Evolutionary conservation across 2,797 vertebrate species (phyloP), one percentile per base, ranked within the genome.

Genomic region (Agapornis canus): DNA sequence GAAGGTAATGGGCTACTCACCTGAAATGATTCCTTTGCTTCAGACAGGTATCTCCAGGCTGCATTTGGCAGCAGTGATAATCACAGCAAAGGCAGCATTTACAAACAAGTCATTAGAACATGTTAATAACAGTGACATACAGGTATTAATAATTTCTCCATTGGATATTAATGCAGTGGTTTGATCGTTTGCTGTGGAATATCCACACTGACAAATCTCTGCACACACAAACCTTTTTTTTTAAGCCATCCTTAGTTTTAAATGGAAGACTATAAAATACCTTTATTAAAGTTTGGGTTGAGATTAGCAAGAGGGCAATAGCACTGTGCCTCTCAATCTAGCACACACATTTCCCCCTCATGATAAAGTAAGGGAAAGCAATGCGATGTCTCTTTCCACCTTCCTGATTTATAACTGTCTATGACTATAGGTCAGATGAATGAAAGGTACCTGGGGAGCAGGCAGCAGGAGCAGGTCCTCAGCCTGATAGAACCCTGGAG

Each of bases 341-440:
- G 12, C 4, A 3, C 73, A 48, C 83, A 51, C 86, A 47, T 68
- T 85, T 80, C 42, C 59, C 47, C 9, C 65, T 31, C 5, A 16
- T 19, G 75, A 86, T 23, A 35, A 60, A 88, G 37, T 6, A 4
- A 52, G 57, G 82, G 79, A 85, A 63, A 51, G 82, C 45, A 47
- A 39, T 8, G 42, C 10, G 72, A 83, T 60, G 64, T 84, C 92
- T 91, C 78, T 49, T 77, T 90, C 77, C 64, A 91, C 75, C 88
- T 71, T 51, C 77, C 56, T 75, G 92, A 95, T 95, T 95, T 95
- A 87, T 88, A 73, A 39, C 77, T 56, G 63, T 39, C 85, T 43
- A 51, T 75, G 69, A 42, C 87, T 73, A 81, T 93, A 94, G 94
- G 95, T 96, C 97, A 95, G n/a, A 91, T 45, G 83, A 95, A 96